These are phyloP conservation scores for Scaeva pyrastri DNA, from an alignment of 2,888 invertebrate species.

Conservation along the genomic window DNA sequence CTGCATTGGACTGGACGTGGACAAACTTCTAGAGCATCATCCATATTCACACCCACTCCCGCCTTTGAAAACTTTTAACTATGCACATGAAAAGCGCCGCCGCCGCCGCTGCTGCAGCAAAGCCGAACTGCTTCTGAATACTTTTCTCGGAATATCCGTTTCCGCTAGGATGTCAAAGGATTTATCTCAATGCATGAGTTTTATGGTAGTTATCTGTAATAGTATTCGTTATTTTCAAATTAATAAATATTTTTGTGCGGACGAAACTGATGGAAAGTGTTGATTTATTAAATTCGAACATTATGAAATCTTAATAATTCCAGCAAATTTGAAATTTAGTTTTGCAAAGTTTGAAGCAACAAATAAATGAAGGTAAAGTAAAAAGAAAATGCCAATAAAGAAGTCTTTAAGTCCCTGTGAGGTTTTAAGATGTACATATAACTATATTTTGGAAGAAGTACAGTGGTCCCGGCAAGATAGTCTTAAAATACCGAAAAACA, in stretches of 20 bases:
- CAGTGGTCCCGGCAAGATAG: background rate
- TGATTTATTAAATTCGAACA: background rate
- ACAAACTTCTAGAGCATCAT: background rate
- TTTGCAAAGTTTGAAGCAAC: background rate
- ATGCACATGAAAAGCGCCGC: slow-evolving; percentile 12
- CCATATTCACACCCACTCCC: slow-evolving; percentile 31
- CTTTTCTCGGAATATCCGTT: background rate
- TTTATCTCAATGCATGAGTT: too few relatives aligned
- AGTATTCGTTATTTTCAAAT: too few relatives aligned
- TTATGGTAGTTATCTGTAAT: too few relatives aligned
- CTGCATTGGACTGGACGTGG: background rate
- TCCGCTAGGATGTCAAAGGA: too few relatives aligned
- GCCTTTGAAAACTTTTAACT: slow-evolving; percentile 15
- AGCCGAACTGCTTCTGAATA: background rate
- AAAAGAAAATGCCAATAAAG: background rate
- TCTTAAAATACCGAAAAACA: too few relatives aligned
- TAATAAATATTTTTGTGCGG: too few relatives aligned
- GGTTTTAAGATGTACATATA: too few relatives aligned
- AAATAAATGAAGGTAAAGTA: background rate
- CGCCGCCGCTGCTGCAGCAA: background rate
- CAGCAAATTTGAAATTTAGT: background rate
- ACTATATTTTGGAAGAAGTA: background rate
- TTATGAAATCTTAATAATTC: background rate
- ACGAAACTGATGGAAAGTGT: background rate
- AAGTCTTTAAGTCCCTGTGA: background rate